Base-by-base conservation (phyloP, 1,140 invertebrate genomes). In the Drosophila orena region DNA sequence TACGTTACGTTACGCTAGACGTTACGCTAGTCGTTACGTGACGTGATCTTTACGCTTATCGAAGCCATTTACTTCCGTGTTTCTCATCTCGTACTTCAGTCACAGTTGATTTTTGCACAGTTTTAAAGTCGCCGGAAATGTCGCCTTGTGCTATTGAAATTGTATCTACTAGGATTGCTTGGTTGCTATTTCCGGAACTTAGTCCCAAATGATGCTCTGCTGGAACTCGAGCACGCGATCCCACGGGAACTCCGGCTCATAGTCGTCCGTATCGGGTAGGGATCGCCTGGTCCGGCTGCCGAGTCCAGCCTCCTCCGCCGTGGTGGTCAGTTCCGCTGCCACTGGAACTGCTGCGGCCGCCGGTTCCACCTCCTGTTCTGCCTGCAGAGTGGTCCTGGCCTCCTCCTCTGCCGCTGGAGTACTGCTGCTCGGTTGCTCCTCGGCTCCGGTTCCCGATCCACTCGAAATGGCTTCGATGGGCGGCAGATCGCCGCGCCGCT, bases 211-310 rank as follows among this genome's bases (percentile, higher is more conserved):
- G 38, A 92, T 83, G 34, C 80, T 89, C 56, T 90, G 72, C 65
- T 92, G 78, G 49, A 92, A 92, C 60, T 92, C 89, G 7, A 91
- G 55, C 14, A 91, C 86, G 22, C 91, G 85, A 64, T 92, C 86
- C 91, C 91, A 92, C 24, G 91, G 91, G 54, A 92, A 92, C 15
- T 92, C 91, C 1, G 91, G 91, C 57, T 84, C 78, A 35, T 30
- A 66, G 30, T 78, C 77, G 6, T 79, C 66, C 64, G 73, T 69
- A 15, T 58, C 52, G 8, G 69, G 60, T 1, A 91, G 46, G 14
- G 91, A 90, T 37, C 91, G 59, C 59, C 71, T 72, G 8, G 61
- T 43, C 10, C 83, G 79, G 40, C 62, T 68, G 1, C 69, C 74
- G 22, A 43, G 20, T 10, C 43, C 30, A 10, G 52, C 30, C 17